Conservation (phyloP, 2,888 invertebrate species). For the Tenthredo amoena region DNA sequence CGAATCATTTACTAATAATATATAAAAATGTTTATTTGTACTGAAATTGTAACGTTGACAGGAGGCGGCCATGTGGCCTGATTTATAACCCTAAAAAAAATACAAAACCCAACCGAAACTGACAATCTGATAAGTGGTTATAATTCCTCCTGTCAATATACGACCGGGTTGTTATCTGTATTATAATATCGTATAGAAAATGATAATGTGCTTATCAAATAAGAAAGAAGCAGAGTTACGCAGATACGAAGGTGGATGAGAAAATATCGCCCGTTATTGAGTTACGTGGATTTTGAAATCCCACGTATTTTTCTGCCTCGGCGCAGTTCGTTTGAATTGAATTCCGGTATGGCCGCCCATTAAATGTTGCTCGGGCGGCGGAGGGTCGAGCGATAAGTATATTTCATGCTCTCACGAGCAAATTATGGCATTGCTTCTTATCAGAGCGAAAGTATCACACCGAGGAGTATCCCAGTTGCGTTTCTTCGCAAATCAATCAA, state of each 20-base stretch:
- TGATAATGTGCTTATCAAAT: background rate
- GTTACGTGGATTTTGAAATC: conserved; percentile 11
- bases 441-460: conserved; percentile 68
- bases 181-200: background rate
- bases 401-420: conserved; percentile 58
- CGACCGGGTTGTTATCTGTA: background rate
- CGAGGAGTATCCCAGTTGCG: conserved; percentile 71
- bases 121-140: background rate
- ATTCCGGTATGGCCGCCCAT: conserved; percentile 54
- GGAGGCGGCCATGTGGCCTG: conserved; percentile 4
- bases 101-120: background rate
- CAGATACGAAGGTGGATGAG: background rate
- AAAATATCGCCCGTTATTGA: background rate
- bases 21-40: background rate
- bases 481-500: conserved; percentile 68
- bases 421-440: conserved; percentile 75
- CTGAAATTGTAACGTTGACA: conserved; percentile 7
- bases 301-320: conserved; percentile 40
- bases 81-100: conserved; percentile 28
- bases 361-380: conserved; percentile 49
- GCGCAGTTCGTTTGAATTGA: conserved; percentile 49
- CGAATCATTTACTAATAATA: background rate
- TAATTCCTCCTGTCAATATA: conserved; percentile 5
- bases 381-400: conserved; percentile 40
- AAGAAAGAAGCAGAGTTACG: background rate